These are phyloP conservation scores for Chrysaora quinquecirrha DNA, from an alignment of 30 jellyfish, hydroid and myxozoan genomes.

Conservation along the genomic window DNA sequence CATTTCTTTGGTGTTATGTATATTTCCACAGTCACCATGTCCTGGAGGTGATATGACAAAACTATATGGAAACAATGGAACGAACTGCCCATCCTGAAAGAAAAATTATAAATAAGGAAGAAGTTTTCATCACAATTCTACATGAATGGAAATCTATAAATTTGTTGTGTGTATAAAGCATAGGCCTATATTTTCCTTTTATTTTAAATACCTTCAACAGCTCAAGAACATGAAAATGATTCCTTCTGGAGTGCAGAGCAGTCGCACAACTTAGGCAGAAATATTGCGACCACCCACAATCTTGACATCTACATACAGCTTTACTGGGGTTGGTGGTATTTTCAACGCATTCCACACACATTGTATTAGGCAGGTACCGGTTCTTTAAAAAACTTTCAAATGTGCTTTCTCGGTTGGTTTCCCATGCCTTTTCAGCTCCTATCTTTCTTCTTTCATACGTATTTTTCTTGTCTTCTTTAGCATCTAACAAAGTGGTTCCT, in stretches of 20 bases:
- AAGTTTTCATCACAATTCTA: too few species aligned
- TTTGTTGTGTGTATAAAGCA: too few species aligned
- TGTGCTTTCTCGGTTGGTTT: too few species aligned
- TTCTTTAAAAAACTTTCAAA: too few species aligned
- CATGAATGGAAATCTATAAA: too few species aligned
- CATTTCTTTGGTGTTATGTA: not conserved
- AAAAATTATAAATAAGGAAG: too few species aligned
- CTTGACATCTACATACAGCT: not conserved
- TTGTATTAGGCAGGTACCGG: too few species aligned
- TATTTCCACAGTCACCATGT: not conserved
- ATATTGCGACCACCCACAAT: not conserved
- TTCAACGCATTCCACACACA: not conserved
- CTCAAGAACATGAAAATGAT: not conserved
- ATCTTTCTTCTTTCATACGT: too few species aligned
- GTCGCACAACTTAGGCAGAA: not conserved
- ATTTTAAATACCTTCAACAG: not conserved
- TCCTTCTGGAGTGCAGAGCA: not conserved
- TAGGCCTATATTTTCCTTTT: too few species aligned
- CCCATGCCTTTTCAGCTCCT: too few species aligned
- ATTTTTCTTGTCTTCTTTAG: too few species aligned
- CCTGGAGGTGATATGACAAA: not conserved
- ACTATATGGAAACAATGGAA: not conserved
- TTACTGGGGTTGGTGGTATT: not conserved
- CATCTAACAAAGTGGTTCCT: too few species aligned
- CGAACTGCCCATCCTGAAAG: not conserved